Evolutionary conservation across 1,140 invertebrate genomes (phyloP), one percentile per base, ranked within the genome.

Genomic region (Ceratina calcarata): DNA sequence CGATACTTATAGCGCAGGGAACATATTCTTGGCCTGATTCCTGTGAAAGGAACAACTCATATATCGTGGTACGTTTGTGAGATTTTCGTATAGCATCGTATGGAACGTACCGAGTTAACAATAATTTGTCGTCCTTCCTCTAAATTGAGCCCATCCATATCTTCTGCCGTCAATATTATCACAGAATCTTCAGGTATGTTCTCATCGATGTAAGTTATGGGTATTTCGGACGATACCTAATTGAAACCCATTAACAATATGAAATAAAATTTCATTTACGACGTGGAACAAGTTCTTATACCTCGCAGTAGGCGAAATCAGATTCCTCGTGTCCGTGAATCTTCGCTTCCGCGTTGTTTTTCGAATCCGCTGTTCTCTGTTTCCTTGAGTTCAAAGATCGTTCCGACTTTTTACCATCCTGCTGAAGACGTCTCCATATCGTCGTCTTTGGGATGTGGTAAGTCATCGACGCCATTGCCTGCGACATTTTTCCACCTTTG

Each of bases 361-460:
- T 22, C n/a, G 80, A 22, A 22, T 80, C 65, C 15, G 20, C 18
- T 37, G 60, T 2, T 53, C 64, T 64, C 64, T 79, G 77, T 12
- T 81, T 87, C 45, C 76, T 88, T 10, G 66, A 51, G 27, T 67
- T 83, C 16, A 64, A 24, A 1, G 49, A 58, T 24, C 60, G 68
- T 67, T 86, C 75, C 3, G 77, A 71, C n/a, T 88, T 89, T 68
- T 88, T 66, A 8, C 82, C 80, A 37, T 91, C 89, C 64, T 93
- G 92, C 66, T 94, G 94, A 7, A 95, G 86, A 69, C 94, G 90
- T 37, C 94, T 92, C 94, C 94, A 95, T 27, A 95, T 93, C 0
- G 94, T 95, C n/a, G 94, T 94, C 88, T 95, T 95, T 27, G 94
- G 94, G 75, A 95, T 94, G 80, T 93, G 91, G 81, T 93, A 95